Conservation (phyloP, 2,113 vertebrate genomes). For the Tylochromis polylepis region DNA sequence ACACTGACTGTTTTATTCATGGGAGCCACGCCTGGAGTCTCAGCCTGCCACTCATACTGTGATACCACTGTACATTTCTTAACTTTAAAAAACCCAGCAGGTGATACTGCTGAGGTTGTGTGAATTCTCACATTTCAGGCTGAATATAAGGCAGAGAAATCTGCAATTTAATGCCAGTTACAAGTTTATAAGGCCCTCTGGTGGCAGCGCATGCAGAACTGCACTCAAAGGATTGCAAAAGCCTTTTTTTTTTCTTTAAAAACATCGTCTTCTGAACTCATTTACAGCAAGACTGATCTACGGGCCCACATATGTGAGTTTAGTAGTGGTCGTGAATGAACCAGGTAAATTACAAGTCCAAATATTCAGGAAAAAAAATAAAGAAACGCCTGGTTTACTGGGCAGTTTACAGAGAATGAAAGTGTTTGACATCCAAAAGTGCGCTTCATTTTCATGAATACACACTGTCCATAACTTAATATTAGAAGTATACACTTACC, state of each 20-base stretch:
- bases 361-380: no score
- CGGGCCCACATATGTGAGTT: not conserved
- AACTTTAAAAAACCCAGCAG: not conserved
- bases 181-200: not conserved
- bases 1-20: not conserved
- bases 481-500: not conserved
- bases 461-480: not conserved
- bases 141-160: not conserved
- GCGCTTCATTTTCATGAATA: not conserved
- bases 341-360: not conserved
- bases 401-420: not conserved
- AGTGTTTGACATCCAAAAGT: not conserved
- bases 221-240: not conserved
- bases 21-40: not conserved
- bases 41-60: not conserved
- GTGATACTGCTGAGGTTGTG: not conserved
- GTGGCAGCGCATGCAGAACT: not conserved
- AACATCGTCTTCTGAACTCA: not conserved
- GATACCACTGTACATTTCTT: not conserved
- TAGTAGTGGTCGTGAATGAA: not conserved
- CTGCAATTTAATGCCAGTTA: not conserved
- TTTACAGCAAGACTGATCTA: not conserved
- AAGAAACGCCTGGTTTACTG: not conserved
- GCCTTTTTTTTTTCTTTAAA: not conserved
- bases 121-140: not conserved